Conservation (phyloP, 2,888 invertebrate species). For the Agonopterix arenella region DNA sequence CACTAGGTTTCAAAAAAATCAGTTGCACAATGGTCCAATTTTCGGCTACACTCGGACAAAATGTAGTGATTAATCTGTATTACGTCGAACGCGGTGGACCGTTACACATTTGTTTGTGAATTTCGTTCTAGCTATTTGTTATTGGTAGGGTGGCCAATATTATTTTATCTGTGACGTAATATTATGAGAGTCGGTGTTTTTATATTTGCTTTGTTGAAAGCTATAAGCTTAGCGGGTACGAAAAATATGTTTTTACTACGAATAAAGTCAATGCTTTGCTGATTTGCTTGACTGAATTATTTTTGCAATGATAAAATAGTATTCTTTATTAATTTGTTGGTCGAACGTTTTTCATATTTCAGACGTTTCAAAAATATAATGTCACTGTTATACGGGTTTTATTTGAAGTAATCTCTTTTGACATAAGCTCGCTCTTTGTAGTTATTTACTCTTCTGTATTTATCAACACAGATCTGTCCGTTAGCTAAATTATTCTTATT, state of each 20-base stretch:
- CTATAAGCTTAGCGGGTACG: background rate
- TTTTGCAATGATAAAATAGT: no score
- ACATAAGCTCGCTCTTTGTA: no score
- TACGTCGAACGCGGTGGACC: slow-evolving; percentile 5
- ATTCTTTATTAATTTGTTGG: no score
- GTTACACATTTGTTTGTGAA: slow-evolving; percentile 5
- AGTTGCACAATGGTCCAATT: slow-evolving; percentile 3
- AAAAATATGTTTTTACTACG: background rate
- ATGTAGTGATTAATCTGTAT: slow-evolving; percentile 10
- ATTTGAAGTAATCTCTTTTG: no score
- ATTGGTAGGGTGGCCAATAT: background rate
- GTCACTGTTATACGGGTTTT: no score
- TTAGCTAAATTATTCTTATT: no score
- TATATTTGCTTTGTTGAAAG: background rate
- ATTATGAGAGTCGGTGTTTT: background rate
- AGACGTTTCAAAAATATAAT: no score
- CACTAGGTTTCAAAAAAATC: no score
- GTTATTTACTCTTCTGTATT: no score
- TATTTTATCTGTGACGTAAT: background rate
- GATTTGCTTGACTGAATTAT: background rate
- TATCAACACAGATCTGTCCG: no score
- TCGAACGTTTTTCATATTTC: no score
- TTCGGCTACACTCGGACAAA: slow-evolving; percentile 2
- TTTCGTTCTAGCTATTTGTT: slow-evolving; percentile 4
- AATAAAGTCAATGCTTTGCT: background rate